These are phyloP conservation scores for Cardiocondyla obscurior DNA, from an alignment of 1,140 invertebrate species.

Conservation along the genomic window DNA sequence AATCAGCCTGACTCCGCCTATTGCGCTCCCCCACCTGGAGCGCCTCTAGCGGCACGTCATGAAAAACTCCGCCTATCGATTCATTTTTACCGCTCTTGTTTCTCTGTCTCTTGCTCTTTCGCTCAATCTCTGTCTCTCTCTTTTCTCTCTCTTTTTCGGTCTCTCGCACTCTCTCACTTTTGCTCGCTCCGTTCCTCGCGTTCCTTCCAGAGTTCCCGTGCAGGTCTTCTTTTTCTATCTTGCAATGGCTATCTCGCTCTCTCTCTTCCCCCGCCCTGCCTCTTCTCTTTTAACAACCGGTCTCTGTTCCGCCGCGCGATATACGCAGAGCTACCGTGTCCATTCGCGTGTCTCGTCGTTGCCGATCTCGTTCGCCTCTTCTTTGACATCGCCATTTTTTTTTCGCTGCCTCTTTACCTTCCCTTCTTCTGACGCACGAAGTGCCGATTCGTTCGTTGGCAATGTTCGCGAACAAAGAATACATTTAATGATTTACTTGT, in stretches of 20 bases:
- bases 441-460: constrained; percentile 7
- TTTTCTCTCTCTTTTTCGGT: constrained; percentile 70
- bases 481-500: constrained; percentile 21
- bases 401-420: constrained; percentile 1
- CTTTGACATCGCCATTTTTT: neutral
- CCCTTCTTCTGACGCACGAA: neutral
- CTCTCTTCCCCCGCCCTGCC: constrained; percentile 13
- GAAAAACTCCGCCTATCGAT: constrained; percentile 85
- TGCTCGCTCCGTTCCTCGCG: constrained; percentile 23
- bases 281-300: constrained; percentile 47
- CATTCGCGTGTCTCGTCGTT: constrained; percentile 55
- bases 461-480: constrained; percentile 3
- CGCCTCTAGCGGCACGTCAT: constrained; percentile 76
- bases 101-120: constrained; percentile 42
- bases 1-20: constrained; percentile 84
- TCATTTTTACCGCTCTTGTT: constrained; percentile 83
- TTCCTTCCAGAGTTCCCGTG: constrained; percentile 22
- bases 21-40: constrained; percentile 68
- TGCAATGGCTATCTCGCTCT: neutral
- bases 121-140: constrained; percentile 81
- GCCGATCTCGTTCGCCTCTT: constrained; percentile 44
- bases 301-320: constrained; percentile 46
- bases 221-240: constrained; percentile 53
- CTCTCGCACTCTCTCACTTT: constrained; percentile 8
- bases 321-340: constrained; percentile 56